Evolutionary conservation across 2,888 invertebrate genomes (phyloP).

Genomic region (Malacosoma neustria): DNA sequence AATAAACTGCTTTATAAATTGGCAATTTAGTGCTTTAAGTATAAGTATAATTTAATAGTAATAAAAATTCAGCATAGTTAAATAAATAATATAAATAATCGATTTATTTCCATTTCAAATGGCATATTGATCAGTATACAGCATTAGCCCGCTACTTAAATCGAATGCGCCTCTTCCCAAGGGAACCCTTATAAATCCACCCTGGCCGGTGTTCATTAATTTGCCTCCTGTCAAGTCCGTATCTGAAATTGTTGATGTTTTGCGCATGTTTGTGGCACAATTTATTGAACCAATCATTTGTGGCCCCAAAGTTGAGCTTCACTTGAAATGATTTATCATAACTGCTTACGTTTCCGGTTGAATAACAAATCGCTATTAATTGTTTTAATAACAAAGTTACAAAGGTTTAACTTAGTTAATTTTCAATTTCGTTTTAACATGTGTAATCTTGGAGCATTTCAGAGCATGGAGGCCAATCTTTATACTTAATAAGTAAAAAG

Average conservation of each 20-base stretch:
- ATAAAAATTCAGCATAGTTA: too few species aligned
- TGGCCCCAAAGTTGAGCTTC: constrained; percentile 36
- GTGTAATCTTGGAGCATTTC: too few species aligned
- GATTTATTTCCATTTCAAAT: constrained; percentile 13
- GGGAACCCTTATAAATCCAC: constrained; percentile 55
- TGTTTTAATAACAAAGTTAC: background rate
- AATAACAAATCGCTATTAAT: constrained; percentile 13
- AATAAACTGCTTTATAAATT: too few species aligned
- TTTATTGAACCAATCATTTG: constrained; percentile 56
- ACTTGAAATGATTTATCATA: constrained; percentile 38
- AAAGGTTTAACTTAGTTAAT: too few species aligned
- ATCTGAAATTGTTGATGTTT: constrained; percentile 68
- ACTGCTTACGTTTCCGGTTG: constrained; percentile 17
- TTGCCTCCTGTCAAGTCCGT: constrained; percentile 52
- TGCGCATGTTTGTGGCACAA: constrained; percentile 52
- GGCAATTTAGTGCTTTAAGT: too few species aligned
- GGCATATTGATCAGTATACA: constrained; percentile 21
- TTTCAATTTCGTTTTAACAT: too few species aligned
- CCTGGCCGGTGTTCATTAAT: constrained; percentile 61
- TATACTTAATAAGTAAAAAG: too few species aligned
- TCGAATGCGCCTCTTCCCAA: constrained; percentile 31
- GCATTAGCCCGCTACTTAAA: constrained; percentile 10
- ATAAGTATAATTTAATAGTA: too few species aligned
- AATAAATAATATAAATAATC: too few species aligned
- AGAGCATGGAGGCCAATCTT: too few species aligned